Evolutionary conservation across 2,113 vertebrate species (phyloP).

Genomic region (Pyxicephalus adspersus): DNA sequence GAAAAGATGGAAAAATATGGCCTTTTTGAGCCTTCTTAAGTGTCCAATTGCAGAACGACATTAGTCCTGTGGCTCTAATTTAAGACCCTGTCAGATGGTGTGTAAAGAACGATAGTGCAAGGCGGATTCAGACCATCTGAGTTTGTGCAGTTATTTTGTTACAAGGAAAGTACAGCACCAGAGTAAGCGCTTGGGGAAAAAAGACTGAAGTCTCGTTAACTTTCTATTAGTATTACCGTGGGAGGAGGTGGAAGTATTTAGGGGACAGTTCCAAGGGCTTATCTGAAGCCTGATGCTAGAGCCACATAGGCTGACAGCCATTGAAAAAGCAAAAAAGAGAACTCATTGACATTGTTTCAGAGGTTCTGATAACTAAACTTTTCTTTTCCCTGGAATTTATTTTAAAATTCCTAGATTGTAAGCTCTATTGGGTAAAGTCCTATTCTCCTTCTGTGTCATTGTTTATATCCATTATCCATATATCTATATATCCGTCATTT

Average conservation of each 20-base stretch:
- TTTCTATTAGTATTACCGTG: slow-evolving; percentile 20
- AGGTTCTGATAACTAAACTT: too few relatives aligned
- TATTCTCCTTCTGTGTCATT: too few relatives aligned
- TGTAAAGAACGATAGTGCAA: slow-evolving; percentile 11
- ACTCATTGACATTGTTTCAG: too few relatives aligned
- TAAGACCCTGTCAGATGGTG: slow-evolving; percentile 34
- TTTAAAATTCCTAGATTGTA: too few relatives aligned
- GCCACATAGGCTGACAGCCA: neutral
- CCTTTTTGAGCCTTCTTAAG: slow-evolving; percentile 17
- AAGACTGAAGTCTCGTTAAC: slow-evolving; percentile 30
- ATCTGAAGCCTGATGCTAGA: slow-evolving; percentile 7
- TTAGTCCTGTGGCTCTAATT: slow-evolving; percentile 20
- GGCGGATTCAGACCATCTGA: slow-evolving; percentile 14
- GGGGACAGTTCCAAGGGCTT: slow-evolving; percentile 12
- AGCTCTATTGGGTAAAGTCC: too few relatives aligned
- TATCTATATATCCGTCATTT: too few relatives aligned
- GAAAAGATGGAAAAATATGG: slow-evolving; percentile 8
- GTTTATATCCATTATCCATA: too few relatives aligned
- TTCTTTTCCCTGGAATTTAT: too few relatives aligned
- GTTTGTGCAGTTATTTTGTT: slow-evolving; percentile 45
- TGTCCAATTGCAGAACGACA: slow-evolving; percentile 16
- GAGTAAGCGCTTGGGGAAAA: slow-evolving; percentile 7
- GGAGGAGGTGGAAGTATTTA: slow-evolving; percentile 10
- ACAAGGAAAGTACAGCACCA: slow-evolving; percentile 20
- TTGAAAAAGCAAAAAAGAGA: too few relatives aligned